Evolutionary conservation across 2,113 vertebrate species (phyloP).

Genomic region (Leptosomus discolor): DNA sequence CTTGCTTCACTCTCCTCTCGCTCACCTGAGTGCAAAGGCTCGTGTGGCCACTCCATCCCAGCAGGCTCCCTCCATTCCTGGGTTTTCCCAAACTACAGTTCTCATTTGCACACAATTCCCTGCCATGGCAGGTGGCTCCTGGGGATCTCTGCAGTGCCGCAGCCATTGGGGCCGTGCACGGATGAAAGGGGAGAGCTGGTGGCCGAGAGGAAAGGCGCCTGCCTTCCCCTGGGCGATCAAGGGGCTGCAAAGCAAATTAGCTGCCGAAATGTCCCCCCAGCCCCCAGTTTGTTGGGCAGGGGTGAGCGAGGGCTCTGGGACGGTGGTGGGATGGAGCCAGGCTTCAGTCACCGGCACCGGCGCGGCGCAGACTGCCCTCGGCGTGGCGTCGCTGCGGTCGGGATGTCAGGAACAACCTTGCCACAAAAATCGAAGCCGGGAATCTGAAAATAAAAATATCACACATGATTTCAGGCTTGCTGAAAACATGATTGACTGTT

Average conservation of each 20-base stretch:
- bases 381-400: not conserved
- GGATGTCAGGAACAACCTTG: not conserved
- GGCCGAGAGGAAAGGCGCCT: accelerated
- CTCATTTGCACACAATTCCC: not conserved
- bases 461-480: constrained; percentile 36
- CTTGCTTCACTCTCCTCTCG: not conserved
- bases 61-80: not conserved
- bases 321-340: not conserved
- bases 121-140: not conserved
- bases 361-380: not conserved
- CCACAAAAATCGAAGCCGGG: not conserved
- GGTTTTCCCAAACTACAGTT: not conserved
- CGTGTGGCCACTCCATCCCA: not conserved
- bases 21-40: accelerated
- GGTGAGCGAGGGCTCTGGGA: not conserved
- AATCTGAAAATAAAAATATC: constrained; percentile 44
- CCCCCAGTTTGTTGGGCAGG: accelerated
- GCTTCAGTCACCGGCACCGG: not conserved
- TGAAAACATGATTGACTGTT: constrained; percentile 49
- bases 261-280: not conserved
- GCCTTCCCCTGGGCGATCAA: accelerated
- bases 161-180: accelerated
- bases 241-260: not conserved
- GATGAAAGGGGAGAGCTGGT: not conserved
- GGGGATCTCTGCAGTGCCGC: not conserved